Base-by-base conservation (phyloP, 1,140 invertebrate species). In the Littorina saxatilis region DNA sequence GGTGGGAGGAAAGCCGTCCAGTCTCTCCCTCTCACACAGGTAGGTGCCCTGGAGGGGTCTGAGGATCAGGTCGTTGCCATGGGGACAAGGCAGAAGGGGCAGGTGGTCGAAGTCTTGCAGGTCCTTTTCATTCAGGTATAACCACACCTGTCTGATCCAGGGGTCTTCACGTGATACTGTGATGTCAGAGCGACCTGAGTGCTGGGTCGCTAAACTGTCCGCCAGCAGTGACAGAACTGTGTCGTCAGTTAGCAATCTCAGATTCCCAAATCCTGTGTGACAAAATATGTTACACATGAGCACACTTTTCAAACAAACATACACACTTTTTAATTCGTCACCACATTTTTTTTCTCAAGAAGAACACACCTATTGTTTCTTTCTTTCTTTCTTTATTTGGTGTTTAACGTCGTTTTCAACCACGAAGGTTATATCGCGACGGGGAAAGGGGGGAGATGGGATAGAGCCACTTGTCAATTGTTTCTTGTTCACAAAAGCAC, bases 71-170 rank as follows among this genome's bases (percentile, higher is more conserved):
- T 5, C 23, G 5, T 50, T 43, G 1, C 20, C n/a, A 7, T 0
- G 70, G 37, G 39, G 37, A 1, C 70, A 50, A 2, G 70, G 70
- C 70, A 73, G 20, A 5, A 73, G 70, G 32, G 70, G 70, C 40
- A 73, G 70, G 27, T 23, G 27, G 43, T 73, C 70, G 27, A 29
- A 73, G 23, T 4, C 70, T 9, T 47, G 4, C 70, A 73, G 70
- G 43, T 52, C 29, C 29, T 73, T 47, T 4, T 50, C 40, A 7
- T 2, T 39, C 9, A 73, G 70, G 20, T 73, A 73, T 2, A 13
- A 4, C 70, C 70, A 73, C 23, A 73, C 70, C n/a, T 29, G 70
- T 27, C n/a, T 47, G 43, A 73, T 47, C 70, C 70, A 73, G 23
- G 39, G 35, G 27, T 50, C 23, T 32, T 39, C 23, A 32, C 2